Evolutionary conservation across 2,888 invertebrate species (phyloP), one percentile per base, ranked within the genome.

Genomic region (Nymphalis urticae): DNA sequence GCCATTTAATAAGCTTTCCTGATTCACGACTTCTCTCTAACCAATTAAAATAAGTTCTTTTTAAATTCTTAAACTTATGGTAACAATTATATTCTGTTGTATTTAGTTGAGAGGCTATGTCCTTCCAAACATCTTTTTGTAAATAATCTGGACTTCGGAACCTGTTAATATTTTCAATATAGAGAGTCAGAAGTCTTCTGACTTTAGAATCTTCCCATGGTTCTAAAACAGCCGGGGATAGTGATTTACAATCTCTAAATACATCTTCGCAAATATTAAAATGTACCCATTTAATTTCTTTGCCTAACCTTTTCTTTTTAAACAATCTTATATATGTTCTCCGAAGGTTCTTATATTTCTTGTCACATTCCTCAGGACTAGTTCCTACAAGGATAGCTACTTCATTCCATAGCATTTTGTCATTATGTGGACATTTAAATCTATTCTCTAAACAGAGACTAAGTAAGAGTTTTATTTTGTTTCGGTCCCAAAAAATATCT

Each of bases 81-180:
- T 91, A 91, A 70, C 91, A 91, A 72, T 86, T 90, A 62, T 88
- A 89, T 61, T 88, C 87, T 2, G 90, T 89, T 10, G 89, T 89
- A 1, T 83, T 83, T 32, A 92, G 70, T 60, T 84, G 81, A 4
- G 73, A 59, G 13, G 90, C 90, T 62, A 92, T 91, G 32, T 89
- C 89, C 72, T 80, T 88, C 92, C 92, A 92, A n/a, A 91, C 75
- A 68, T 92, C 90, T 76, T 89, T 91, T 68, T 90, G 89, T 27
- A 86, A 74, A 69, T 80, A 85, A 56, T 86, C 81, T 0, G 85
- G 75, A 69, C 80, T 85, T 53, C 85, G 78, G 62, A 92, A 90
- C 72, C 82, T 85, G 63, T 71, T 79, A 0, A 91, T 76, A 66
- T 91, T 91, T 51, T 90, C 89, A 66, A 91, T 82, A 72, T 92